phyloP scores from a whole-genome alignment of 1,140 invertebrate species.

The Diachasma alloeum region DNA sequence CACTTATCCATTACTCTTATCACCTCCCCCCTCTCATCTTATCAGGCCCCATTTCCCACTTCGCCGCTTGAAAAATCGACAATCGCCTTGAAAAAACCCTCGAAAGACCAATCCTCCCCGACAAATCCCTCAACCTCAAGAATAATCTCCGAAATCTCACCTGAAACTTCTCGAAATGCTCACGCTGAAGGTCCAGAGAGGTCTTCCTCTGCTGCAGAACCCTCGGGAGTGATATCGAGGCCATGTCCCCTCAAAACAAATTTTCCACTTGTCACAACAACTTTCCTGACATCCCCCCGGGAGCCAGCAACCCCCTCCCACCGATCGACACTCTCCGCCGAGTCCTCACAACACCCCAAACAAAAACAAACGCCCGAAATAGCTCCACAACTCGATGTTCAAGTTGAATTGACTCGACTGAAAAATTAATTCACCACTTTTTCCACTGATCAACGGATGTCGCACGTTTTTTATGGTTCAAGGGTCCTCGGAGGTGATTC shows the following conservation, averaged over 20 bases:
- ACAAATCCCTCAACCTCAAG: not conserved
- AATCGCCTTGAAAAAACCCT: not conserved
- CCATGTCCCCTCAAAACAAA: conserved; percentile 63
- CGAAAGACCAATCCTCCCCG: no score
- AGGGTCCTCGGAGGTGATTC: not conserved
- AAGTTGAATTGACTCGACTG: no score
- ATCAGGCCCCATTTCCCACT: no score
- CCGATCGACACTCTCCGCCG: no score
- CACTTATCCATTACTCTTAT: no score
- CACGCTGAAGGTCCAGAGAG: conserved; percentile 76
- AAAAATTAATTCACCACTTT: no score
- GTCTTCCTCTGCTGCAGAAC: conserved; percentile 77
- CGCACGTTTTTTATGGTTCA: not conserved
- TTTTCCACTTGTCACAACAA: not conserved
- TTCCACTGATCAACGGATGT: no score
- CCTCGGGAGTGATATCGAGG: conserved; percentile 76
- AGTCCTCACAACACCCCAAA: not conserved
- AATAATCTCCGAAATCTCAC: conserved; percentile 56
- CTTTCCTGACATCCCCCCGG: not conserved
- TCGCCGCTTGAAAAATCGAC: not conserved
- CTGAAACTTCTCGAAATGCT: conserved; percentile 81
- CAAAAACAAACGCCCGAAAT: not conserved
- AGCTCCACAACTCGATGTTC: no score
- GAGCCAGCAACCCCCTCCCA: no score
- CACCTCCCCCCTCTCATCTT: no score